Percentiles rank a stretch among this genome's conserved stretches.
phyloP scores from a whole-genome alignment of 2,113 vertebrate genomes.

The Chlorodrepanis virens region DNA sequence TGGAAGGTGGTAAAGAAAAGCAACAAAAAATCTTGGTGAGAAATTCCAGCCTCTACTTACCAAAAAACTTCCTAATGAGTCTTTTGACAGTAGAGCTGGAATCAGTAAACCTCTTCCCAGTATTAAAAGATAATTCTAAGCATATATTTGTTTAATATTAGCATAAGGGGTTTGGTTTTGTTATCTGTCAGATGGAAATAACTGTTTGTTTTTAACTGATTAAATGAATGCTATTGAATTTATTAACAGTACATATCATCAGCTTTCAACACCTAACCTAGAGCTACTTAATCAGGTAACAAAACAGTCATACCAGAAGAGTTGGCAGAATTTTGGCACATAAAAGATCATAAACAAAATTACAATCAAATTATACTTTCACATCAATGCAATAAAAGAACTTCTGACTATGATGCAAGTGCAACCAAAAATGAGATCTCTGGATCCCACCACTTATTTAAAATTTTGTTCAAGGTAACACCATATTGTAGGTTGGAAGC shows the following conservation, averaged over 20 bases:
- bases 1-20: not conserved
- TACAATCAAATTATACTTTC: not conserved
- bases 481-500: not conserved
- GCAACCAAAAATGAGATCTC: not conserved
- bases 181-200: not conserved
- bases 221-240: not conserved
- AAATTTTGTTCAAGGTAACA: not conserved
- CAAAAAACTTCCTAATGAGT: rapidly evolving
- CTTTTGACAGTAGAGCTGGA: not conserved
- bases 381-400: not conserved
- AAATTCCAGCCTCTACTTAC: not conserved
- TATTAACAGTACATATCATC: not conserved
- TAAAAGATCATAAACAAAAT: not conserved
- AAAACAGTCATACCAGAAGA: not conserved
- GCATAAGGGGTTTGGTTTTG: not conserved
- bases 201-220: not conserved
- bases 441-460: not conserved
- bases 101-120: not conserved
- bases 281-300: not conserved
- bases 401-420: not conserved
- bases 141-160: not conserved
- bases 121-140: not conserved
- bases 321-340: not conserved
- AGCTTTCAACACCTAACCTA: not conserved
- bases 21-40: not conserved